Base-by-base conservation (phyloP, 2,113 vertebrate species). In the Neodontobutis hainanensis region DNA sequence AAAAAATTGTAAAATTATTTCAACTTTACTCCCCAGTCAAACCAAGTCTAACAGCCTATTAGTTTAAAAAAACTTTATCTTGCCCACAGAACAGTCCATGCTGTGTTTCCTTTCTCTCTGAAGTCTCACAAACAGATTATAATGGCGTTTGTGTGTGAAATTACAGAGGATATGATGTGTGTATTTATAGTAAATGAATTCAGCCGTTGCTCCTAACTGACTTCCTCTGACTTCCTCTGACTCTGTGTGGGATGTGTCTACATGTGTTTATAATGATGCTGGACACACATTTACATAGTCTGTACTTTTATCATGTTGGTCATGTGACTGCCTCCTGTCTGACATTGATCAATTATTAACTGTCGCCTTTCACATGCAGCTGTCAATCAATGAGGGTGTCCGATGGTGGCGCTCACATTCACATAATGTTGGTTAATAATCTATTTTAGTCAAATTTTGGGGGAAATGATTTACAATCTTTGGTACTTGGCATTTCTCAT, bases 131-230 rank as follows among this genome's bases (percentile, higher is more conserved):
- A 49, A 50, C 67, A 45, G 27, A 68, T 51, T 1, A 0, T 49
- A 4, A 27, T 44, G 58, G 46, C 48, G 55, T 36, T 42, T 47
- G 51, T 70, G 58, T 16, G 11, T 40, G 16, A 42, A 68, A 51
- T 52, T 65, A 51, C 61, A 19, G 14, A 63, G 73, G 63, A 71
- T 78, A 42, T 68, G 64, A 69, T 50, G 67, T 79, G 67, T 65
- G 57, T 85, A 81, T 88, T 84, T 81, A 77, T 85, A 82, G 80
- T 27, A 61, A 82, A 78, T 80, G 10, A 78, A 84, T 85, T 84
- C 84, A 79, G 55, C 73, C 61, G 78, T 78, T 71, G 68, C 65
- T 65, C 73, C 62, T 80, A 27, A 27, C 52, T 70, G 81, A 77
- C 75, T 85, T 82, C 65, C 68, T 71, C 27, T 68, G 53, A 61